phyloP scores from a whole-genome alignment of 2,888 invertebrate genomes.

The Caradrina clavipalpis region DNA sequence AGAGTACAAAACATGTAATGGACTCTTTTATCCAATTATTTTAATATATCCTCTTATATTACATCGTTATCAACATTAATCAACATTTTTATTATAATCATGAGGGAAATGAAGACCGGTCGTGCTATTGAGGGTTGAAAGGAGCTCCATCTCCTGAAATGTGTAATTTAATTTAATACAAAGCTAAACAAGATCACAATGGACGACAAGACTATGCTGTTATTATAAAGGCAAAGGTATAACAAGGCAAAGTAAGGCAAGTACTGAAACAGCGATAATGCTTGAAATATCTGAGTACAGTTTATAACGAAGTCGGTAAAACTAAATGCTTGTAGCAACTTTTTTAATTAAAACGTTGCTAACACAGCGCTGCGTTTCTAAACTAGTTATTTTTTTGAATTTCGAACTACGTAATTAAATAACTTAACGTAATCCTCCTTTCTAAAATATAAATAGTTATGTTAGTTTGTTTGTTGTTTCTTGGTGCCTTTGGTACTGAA shows the following conservation, averaged over 20 bases:
- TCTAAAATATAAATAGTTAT: too few relatives aligned
- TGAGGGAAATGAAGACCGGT: conserved; percentile 5
- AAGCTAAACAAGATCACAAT: conserved; percentile 24
- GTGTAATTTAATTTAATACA: conserved; percentile 28
- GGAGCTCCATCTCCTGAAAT: conserved; percentile 21
- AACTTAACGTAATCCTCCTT: background rate
- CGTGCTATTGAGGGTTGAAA: conserved; percentile 4
- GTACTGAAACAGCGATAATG: background rate
- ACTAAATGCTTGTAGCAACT: conserved; percentile 13
- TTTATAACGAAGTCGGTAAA: conserved; percentile 2
- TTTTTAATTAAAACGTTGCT: conserved; percentile 5
- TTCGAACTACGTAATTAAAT: background rate
- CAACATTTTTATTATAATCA: conserved; percentile 13
- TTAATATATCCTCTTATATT: background rate
- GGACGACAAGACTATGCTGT: conserved; percentile 6
- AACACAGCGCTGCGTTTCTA: background rate
- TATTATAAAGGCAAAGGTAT: background rate
- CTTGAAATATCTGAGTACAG: background rate
- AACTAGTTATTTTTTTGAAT: background rate
- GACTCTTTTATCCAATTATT: too few relatives aligned
- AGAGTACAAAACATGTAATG: background rate
- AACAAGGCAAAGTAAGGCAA: conserved; percentile 9
- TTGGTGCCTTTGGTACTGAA: background rate
- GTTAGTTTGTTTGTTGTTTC: background rate
- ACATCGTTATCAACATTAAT: background rate